phyloP scores from a whole-genome alignment of 1,140 invertebrate species.

The Drosophila pruinosa region DNA sequence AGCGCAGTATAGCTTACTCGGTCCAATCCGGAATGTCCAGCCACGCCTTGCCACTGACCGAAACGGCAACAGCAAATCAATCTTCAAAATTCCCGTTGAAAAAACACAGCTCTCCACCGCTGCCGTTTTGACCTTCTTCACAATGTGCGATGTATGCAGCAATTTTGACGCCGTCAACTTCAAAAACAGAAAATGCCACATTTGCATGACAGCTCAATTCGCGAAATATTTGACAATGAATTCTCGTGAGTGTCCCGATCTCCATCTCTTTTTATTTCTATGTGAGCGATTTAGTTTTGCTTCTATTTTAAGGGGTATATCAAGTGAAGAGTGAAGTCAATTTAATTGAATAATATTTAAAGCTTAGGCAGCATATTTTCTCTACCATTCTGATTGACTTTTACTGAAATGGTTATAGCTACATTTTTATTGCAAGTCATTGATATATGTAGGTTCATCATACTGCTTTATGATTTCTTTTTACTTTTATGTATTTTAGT shows the following conservation, averaged over 20 bases:
- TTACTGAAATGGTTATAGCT: too few relatives aligned
- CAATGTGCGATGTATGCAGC: slow-evolving; percentile 52
- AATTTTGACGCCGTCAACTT: slow-evolving; percentile 78
- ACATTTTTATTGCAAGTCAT: too few relatives aligned
- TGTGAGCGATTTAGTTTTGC: slow-evolving; percentile 29
- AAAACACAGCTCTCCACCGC: not conserved
- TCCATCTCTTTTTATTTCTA: not conserved
- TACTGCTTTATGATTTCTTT: too few relatives aligned
- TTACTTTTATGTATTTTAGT: not conserved
- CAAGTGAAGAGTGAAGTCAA: not conserved
- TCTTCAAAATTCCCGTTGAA: not conserved
- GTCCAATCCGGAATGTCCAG: too few relatives aligned
- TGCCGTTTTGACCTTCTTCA: not conserved
- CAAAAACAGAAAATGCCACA: slow-evolving; percentile 78
- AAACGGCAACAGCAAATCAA: slow-evolving; percentile 1
- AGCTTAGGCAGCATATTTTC: too few relatives aligned
- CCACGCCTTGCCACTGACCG: not conserved
- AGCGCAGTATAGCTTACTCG: slow-evolving; percentile 25
- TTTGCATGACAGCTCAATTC: slow-evolving; percentile 81
- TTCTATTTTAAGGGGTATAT: not conserved
- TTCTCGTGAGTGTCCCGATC: slow-evolving; percentile 8
- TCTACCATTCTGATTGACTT: too few relatives aligned
- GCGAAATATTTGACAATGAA: slow-evolving; percentile 64
- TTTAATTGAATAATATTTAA: not conserved
- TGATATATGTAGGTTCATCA: not conserved